These are phyloP conservation scores for Rhodophaea formosa DNA, from an alignment of 2,888 invertebrate genomes.

Conservation along the genomic window DNA sequence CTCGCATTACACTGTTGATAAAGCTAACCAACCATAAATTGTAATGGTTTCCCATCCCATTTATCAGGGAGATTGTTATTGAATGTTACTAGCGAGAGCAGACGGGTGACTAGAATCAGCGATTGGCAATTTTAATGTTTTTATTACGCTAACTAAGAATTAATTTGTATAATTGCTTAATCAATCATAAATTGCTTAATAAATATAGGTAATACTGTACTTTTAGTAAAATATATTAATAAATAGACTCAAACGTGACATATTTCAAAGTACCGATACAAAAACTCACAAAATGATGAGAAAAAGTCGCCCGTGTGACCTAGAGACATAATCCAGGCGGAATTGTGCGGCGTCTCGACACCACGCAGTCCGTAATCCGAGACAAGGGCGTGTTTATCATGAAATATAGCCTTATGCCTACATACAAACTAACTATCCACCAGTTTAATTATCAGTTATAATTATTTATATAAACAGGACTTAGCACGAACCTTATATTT, in stretches of 20 bases:
- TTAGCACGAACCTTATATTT: neutral
- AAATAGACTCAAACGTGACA: too few relatives aligned
- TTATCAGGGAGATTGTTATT: constrained; percentile 58
- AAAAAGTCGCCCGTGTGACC: too few relatives aligned
- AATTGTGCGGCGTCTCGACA: constrained; percentile 19
- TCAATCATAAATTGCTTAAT: too few relatives aligned
- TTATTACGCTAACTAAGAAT: too few relatives aligned
- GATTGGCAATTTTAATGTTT: neutral
- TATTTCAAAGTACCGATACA: too few relatives aligned
- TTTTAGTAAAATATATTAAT: too few relatives aligned
- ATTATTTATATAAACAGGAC: too few relatives aligned
- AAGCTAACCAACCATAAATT: constrained; percentile 61
- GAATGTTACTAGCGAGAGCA: constrained; percentile 42
- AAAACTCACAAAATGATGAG: too few relatives aligned
- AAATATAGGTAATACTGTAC: too few relatives aligned
- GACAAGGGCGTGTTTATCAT: constrained; percentile 29
- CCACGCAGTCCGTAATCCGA: constrained; percentile 20
- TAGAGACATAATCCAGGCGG: constrained; percentile 9
- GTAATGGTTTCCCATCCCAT: constrained; percentile 57
- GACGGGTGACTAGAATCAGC: constrained; percentile 34
- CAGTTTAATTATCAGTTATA: too few relatives aligned
- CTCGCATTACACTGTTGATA: constrained; percentile 49
- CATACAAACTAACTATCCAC: too few relatives aligned
- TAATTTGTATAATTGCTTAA: too few relatives aligned
- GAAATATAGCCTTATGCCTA: constrained; percentile 25